phyloP scores from a whole-genome alignment of 2,888 invertebrate species.

The Dorcus parallelipipedus region DNA sequence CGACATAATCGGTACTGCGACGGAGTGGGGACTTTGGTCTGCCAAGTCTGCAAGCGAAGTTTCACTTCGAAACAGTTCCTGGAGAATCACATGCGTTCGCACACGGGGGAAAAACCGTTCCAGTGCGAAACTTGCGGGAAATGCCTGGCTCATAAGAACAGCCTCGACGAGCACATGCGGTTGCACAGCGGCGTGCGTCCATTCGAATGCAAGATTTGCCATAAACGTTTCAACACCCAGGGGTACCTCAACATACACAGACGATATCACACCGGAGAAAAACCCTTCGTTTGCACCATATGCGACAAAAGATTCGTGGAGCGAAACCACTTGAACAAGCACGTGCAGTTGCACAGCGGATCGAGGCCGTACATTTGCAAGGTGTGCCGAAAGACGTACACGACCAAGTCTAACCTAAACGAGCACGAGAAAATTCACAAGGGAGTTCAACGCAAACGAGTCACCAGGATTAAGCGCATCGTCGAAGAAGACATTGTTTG shows the following conservation, averaged over 20 bases:
- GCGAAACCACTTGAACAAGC: neutral
- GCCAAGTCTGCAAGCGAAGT: neutral
- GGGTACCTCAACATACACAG: constrained; percentile 54
- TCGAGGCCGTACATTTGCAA: constrained; percentile 8
- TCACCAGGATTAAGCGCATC: no score
- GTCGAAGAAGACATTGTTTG: no score
- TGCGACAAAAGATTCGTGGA: constrained; percentile 51
- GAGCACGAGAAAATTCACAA: neutral
- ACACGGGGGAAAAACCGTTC: constrained; percentile 45
- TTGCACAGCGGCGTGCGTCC: constrained; percentile 55
- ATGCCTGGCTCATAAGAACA: constrained; percentile 42
- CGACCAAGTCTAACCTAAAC: neutral
- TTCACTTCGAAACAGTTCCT: neutral
- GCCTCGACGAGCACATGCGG: constrained; percentile 50
- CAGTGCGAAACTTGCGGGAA: constrained; percentile 42
- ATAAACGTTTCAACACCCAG: constrained; percentile 54
- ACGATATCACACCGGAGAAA: constrained; percentile 45
- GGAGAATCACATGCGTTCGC: constrained; percentile 37
- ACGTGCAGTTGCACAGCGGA: constrained; percentile 8
- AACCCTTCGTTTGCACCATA: constrained; percentile 38
- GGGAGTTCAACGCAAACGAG: no score
- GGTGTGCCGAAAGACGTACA: constrained; percentile 6
- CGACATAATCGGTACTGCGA: neutral
- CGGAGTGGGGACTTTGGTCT: neutral
- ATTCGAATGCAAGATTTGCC: constrained; percentile 54